Percentiles rank a stretch among this genome's conserved stretches.
Evolutionary conservation across 1,140 invertebrate genomes (phyloP).

Genomic region (Akabosia matsudoensis): DNA sequence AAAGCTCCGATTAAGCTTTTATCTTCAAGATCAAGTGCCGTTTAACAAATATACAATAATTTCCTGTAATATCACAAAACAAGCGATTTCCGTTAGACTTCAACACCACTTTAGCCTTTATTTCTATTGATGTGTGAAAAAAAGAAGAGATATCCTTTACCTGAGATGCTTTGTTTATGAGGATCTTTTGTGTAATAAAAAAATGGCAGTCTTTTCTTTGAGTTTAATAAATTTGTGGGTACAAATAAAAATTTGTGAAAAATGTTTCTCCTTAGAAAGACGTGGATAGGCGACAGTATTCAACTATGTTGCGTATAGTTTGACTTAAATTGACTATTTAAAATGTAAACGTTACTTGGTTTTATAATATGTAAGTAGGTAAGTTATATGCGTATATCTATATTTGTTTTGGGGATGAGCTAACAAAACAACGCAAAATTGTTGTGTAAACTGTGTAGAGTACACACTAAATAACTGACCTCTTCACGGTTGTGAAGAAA

Average conservation of each 20-base stretch:
- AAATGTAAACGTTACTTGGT: neutral
- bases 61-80: neutral
- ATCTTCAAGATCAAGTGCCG: no score
- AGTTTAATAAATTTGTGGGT: neutral
- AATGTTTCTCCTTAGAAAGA: neutral
- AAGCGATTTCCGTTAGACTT: no score
- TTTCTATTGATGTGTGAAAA: no score
- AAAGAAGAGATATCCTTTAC: no score
- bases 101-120: no score
- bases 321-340: neutral
- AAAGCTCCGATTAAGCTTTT: no score
- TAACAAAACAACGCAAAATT: neutral
- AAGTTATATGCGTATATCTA: neutral
- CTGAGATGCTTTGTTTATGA: no score
- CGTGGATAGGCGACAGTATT: neutral
- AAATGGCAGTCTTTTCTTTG: neutral
- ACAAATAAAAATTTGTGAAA: neutral
- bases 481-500: no score
- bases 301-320: neutral
- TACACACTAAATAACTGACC: no score
- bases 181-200: no score
- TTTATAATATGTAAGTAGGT: neutral
- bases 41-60: no score
- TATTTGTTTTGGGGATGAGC: neutral
- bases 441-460: neutral